Conservation (phyloP, 2,888 invertebrate species). For the Lithophane socia region DNA sequence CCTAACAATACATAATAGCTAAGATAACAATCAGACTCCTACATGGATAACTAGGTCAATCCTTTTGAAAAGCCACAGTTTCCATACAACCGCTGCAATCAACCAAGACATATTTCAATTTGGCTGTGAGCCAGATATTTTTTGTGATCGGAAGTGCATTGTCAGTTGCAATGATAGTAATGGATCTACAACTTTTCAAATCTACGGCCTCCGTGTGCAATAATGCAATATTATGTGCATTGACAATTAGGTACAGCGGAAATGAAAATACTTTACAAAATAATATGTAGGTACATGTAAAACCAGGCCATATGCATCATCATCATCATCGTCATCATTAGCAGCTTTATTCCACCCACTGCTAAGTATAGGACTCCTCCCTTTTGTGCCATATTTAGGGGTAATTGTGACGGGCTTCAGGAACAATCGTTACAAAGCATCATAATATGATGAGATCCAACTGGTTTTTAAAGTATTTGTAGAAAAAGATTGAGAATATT, state of each 20-base stretch:
- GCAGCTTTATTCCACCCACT: no score
- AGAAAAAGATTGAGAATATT: neutral
- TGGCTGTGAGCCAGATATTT: slow-evolving; percentile 81
- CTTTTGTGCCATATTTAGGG: neutral
- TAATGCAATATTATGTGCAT: slow-evolving; percentile 44
- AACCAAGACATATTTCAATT: slow-evolving; percentile 85
- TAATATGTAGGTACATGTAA: neutral
- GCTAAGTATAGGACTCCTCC: no score
- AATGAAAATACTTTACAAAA: slow-evolving; percentile 39
- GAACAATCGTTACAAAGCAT: neutral
- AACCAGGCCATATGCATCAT: neutral
- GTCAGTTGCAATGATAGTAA: slow-evolving; percentile 73
- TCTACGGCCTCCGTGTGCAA: slow-evolving; percentile 4
- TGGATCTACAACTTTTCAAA: slow-evolving; percentile 54
- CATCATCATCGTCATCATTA: no score
- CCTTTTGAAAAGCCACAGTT: slow-evolving; percentile 79
- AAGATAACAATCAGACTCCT: slow-evolving; percentile 76
- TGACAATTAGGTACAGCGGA: slow-evolving; percentile 40
- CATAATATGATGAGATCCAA: neutral
- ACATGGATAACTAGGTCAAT: slow-evolving; percentile 83
- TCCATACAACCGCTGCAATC: slow-evolving; percentile 80
- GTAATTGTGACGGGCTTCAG: neutral
- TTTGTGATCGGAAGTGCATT: slow-evolving; percentile 78
- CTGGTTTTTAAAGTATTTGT: neutral
- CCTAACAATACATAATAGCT: slow-evolving; percentile 76